These are phyloP conservation scores for Psittacula cyanocephala DNA, from an alignment of 2,113 vertebrate genomes.

Conservation along the genomic window DNA sequence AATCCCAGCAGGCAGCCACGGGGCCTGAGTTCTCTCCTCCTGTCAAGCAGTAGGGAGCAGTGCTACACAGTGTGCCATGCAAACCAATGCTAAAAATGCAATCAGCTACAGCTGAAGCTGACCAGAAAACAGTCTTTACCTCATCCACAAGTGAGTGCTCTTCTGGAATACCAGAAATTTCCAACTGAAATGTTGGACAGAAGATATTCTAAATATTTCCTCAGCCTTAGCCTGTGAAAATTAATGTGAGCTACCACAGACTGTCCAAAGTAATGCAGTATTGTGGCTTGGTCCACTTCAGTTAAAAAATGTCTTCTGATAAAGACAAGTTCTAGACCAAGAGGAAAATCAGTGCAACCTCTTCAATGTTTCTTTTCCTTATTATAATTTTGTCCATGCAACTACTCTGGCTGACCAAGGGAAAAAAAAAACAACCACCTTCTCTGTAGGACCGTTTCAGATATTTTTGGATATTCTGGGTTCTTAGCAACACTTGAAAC, in stretches of 20 bases:
- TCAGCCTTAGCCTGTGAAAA: not conserved
- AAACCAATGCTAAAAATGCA: slow-evolving; percentile 27
- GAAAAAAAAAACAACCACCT: not conserved
- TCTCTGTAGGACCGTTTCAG: not conserved
- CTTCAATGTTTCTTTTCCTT: not conserved
- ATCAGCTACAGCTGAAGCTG: slow-evolving; percentile 9
- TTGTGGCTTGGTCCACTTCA: not conserved
- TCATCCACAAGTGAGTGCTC: not conserved
- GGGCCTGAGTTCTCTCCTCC: not conserved
- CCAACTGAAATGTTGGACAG: not conserved
- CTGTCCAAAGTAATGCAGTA: not conserved
- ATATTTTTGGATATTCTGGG: not conserved
- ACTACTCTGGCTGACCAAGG: not conserved
- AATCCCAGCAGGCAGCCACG: not conserved
- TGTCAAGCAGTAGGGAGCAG: slow-evolving; percentile 14
- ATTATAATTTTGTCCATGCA: not conserved
- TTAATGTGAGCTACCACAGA: not conserved
- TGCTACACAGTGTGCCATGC: not conserved
- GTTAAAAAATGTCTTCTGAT: not conserved
- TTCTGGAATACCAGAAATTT: not conserved
- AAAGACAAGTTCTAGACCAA: not conserved
- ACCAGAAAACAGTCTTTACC: not conserved
- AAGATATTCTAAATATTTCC: not conserved
- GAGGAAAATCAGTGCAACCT: not conserved
- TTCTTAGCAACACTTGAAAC: not conserved